Conservation (phyloP, 2,888 invertebrate genomes). For the Lapara coniferarum region DNA sequence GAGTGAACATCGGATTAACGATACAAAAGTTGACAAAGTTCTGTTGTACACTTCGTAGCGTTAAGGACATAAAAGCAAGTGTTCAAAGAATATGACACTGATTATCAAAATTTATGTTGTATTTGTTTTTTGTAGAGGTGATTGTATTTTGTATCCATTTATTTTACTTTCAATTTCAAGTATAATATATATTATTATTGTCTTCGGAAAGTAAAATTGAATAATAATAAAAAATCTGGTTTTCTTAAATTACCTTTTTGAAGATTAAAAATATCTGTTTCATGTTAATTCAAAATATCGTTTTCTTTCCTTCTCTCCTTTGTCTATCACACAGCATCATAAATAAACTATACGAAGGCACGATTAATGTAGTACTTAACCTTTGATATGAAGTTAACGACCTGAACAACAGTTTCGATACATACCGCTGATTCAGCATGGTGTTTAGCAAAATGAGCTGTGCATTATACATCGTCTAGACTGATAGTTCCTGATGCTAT, state of each 20-base stretch:
- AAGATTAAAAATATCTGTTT: no score
- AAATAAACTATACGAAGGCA: neutral
- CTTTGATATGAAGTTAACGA: neutral
- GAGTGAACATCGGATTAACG: conserved; percentile 62
- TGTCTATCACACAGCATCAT: neutral
- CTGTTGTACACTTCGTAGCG: neutral
- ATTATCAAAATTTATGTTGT: neutral
- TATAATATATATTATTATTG: no score
- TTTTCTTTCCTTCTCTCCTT: neutral
- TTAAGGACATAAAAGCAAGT: neutral
- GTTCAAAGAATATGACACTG: neutral
- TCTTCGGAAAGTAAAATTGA: no score
- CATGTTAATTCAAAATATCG: no score
- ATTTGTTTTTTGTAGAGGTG: no score
- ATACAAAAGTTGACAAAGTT: conserved; percentile 28
- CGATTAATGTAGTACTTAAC: neutral
- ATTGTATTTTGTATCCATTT: no score
- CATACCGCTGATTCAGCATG: conserved; percentile 12
- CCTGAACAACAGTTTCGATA: neutral
- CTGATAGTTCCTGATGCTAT: conserved; percentile 67
- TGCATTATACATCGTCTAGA: conserved; percentile 64
- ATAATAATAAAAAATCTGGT: no score
- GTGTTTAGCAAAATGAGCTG: conserved; percentile 26
- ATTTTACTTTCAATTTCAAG: no score
- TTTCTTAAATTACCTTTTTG: no score